phyloP scores from a whole-genome alignment of 2,888 invertebrate genomes.

The Iselma pallidipennis region DNA sequence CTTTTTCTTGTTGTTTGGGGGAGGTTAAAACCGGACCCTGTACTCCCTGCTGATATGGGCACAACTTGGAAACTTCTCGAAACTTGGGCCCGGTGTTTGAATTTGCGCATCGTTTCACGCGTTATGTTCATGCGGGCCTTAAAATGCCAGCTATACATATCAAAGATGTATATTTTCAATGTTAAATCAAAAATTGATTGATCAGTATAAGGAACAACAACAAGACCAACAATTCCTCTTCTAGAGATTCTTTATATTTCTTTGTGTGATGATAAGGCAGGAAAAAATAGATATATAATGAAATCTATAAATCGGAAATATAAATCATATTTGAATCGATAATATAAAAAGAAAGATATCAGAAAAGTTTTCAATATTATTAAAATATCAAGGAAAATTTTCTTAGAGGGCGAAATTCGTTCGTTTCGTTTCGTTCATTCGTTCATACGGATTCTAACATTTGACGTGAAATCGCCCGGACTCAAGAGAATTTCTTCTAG shows the following conservation, averaged over 20 bases:
- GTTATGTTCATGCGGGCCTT: slow-evolving; percentile 50
- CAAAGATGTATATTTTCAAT: not conserved
- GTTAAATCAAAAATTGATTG: not conserved
- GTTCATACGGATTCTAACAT: not conserved
- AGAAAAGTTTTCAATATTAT: not conserved
- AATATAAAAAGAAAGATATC: slow-evolving; percentile 2
- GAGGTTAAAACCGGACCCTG: slow-evolving; percentile 43
- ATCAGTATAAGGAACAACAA: not conserved
- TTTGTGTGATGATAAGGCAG: not conserved
- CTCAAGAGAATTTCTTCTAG: slow-evolving; percentile 44
- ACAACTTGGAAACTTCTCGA: slow-evolving; percentile 44
- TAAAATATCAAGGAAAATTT: not conserved
- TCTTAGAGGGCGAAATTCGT: not conserved
- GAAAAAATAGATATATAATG: not conserved
- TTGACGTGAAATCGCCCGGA: slow-evolving; percentile 26
- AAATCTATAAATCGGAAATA: not conserved
- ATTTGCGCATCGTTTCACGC: slow-evolving; percentile 55
- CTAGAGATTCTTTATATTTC: too few relatives aligned
- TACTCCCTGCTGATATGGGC: slow-evolving; percentile 47
- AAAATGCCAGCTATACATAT: slow-evolving; percentile 35
- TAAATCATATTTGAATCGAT: slow-evolving; percentile 2
- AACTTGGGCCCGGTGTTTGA: slow-evolving; percentile 53
- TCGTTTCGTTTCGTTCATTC: not conserved
- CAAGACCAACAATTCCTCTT: not conserved
- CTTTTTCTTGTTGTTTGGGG: too few relatives aligned